Conservation (phyloP, 2,113 vertebrate genomes). For the Salvelinus fontinalis region DNA sequence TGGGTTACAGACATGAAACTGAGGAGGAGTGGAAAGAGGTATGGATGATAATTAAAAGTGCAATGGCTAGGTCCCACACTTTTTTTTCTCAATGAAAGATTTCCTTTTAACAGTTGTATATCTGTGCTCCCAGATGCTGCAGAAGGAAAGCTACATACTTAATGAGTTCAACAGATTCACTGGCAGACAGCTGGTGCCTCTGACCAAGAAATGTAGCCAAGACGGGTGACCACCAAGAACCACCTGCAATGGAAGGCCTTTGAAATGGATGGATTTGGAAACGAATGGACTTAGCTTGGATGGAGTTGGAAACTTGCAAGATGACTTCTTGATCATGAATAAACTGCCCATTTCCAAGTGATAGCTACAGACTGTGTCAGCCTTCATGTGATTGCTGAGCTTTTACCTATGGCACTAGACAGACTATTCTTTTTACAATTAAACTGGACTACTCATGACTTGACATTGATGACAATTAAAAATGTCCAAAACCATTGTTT, state of each 20-base stretch:
- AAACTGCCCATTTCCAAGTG: too few species aligned
- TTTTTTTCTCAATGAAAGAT: background rate
- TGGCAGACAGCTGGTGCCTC: slow-evolving; percentile 74
- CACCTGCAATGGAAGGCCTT: background rate
- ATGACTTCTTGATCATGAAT: too few species aligned
- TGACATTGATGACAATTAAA: slow-evolving; percentile 29
- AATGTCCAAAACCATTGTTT: slow-evolving; percentile 22
- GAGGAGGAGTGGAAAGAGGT: slow-evolving; percentile 84
- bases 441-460: slow-evolving; percentile 6
- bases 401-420: background rate
- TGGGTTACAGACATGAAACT: slow-evolving; percentile 86
- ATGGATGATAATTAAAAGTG: slow-evolving; percentile 8
- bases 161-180: slow-evolving; percentile 76
- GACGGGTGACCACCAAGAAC: slow-evolving; percentile 40
- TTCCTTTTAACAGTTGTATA: background rate
- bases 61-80: background rate
- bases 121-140: slow-evolving; percentile 80
- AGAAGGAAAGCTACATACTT: slow-evolving; percentile 82
- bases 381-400: too few species aligned
- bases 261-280: too few species aligned
- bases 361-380: too few species aligned
- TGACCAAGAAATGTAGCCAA: slow-evolving; percentile 67
- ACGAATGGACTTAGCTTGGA: too few species aligned
- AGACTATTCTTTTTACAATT: background rate
- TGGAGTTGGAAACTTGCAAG: too few species aligned